Base-by-base conservation (phyloP, 2,113 vertebrate species). In the Donacobius atricapilla region DNA sequence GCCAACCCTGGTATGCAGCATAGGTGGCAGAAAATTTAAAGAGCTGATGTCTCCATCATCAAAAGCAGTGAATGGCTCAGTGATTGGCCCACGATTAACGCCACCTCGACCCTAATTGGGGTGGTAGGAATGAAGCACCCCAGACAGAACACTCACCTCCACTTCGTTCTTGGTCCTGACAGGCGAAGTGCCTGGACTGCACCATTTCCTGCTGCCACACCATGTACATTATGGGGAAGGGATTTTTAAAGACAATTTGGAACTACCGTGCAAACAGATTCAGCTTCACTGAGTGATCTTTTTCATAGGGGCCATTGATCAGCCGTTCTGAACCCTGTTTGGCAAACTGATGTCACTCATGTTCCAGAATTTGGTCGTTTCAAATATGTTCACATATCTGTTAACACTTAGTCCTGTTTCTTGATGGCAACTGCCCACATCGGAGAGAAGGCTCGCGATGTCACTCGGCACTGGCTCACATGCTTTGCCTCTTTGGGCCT, bases 141-240 rank as follows among this genome's bases (percentile, higher is more conserved):
- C 3, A 24, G 25, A 12, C 15, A 66, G 27, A 37, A 27, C 1
- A 0, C 15, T 45, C 39, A 54, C 10, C 25, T 30, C 20, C 0
- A 2, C 37, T 37, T 53, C 30, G 19, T 30, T 35, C 11, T 44
- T 53, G 39, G 60, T 19, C 48, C 47, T 22, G 37, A 64, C 1
- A 4, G 47, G 11, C 47, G 53, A 28, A 64, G 13, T 64, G 24
- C 47, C 22, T 10, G 8, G 6, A 44, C 4, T 23, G 11, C 19
- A 13, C 8, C 37, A 23, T 30, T 42, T 18, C 22, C 11, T n/a
- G 76, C 47, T 35, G 47, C 58, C 19, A 18, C 14, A 18, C 8
- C 31, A 13, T 23, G 47, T 27, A 18, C 24, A 18, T 18, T 23
- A 17, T n/a, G 47, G 37, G 31, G 23, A 22, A n/a, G 37, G 28